Evolutionary conservation across 2,797 vertebrate species (phyloP).

Genomic region (Macropus fuliginosus): DNA sequence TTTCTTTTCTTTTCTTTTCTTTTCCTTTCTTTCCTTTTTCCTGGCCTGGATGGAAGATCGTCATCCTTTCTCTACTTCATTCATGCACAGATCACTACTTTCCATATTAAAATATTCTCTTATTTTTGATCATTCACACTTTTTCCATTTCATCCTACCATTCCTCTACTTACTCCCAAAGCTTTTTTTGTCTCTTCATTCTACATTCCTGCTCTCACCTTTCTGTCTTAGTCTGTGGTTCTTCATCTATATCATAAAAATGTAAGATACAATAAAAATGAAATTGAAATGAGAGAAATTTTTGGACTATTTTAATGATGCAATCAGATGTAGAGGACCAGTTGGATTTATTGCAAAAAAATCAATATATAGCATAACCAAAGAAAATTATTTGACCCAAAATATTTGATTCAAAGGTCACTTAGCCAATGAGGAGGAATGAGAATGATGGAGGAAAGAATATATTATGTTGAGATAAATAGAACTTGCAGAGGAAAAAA

Average conservation of each 20-base stretch:
- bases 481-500: neutral
- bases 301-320: neutral
- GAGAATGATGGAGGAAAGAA: neutral
- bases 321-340: neutral
- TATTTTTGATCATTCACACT: neutral
- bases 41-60: neutral
- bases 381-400: neutral
- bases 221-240: neutral
- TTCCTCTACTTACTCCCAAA: conserved; percentile 7
- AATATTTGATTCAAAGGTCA: neutral
- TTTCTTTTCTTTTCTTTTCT: neutral
- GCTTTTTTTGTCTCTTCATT: neutral
- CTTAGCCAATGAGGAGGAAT: neutral
- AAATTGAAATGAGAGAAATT: neutral
- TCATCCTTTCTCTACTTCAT: neutral
- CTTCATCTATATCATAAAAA: conserved; percentile 20
- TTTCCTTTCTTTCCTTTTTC: neutral
- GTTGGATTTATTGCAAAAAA: neutral
- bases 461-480: neutral
- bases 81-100: neutral
- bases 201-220: neutral
- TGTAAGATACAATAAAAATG: neutral
- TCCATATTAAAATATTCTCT: conserved; percentile 32
- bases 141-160: neutral
- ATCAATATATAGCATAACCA: conserved; percentile 10